Evolutionary conservation across 2,888 invertebrate genomes (phyloP), one percentile per base, ranked within the genome.

Genomic region (Athrips mouffetella): DNA sequence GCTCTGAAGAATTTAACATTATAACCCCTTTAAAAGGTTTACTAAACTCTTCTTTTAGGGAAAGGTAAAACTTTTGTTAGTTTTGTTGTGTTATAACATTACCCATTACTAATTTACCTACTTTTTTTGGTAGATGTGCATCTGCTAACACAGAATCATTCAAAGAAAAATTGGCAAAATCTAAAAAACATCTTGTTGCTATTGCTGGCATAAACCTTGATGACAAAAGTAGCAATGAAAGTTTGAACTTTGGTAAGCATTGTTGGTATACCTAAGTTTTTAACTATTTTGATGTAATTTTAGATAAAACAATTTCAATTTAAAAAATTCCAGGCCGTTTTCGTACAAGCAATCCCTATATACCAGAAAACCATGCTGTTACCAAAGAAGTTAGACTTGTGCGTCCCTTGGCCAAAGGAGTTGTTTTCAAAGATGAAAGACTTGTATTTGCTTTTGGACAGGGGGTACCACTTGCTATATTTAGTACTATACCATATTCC

Each of bases 401-500:
- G 50, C 89, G 90, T 54, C 89, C 91, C 11, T 84, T 89, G 20
- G 11, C 89, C 20, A 92, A 91, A 77, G 91, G 91, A 54, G 92
- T 92, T 54, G 91, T 91, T 60, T 94, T 94, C 66, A 92, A 90
- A 69, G 94, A 95, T 76, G 95, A 96, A 70, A 91, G 97, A 65
- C 89, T 97, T 56, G 93, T 96, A 49, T 90, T 98, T 80, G 92
- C 95, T 30, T 93, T 96, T 45, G 88, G 92, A 4, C 92, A 92
- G 62, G 93, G 93, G 64, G 92, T 93, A 49, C 97, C 98, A 27
- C 94, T 97, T 83, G 90, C 94, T 60, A 90, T 98, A 53, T 97
- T 94, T 76, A 97, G 97, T 30, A 92, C 95, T 48, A 91, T 98
- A 70, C 96, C 97, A 27, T 97, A 96, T 74, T 93, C 91, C 49